Evolutionary conservation across 2,113 vertebrate species (phyloP), one percentile per base, ranked within the genome.

Genomic region (Lichenostomus cassidix): DNA sequence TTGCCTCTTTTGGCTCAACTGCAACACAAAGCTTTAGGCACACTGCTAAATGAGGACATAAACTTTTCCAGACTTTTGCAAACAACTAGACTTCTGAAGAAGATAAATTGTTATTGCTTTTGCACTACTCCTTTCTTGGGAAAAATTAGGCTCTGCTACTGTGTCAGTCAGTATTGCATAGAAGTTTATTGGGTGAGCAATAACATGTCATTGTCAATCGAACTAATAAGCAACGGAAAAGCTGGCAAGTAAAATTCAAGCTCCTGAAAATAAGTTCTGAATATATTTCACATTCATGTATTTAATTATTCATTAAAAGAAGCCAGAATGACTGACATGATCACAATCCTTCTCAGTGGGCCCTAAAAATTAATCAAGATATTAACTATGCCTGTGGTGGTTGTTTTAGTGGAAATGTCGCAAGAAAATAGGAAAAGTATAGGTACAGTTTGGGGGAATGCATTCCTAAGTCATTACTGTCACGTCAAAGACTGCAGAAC

Each of bases 101-200:
- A n/a, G 89, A 96, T 42, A 71, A 93, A 94, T 92, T 94, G 91
- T 86, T 86, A 89, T 86, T 89, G 89, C 77, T 93, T 95, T 87
- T 90, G 63, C 59, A 87, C 75, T 76, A 29, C 76, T 95, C 47
- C 37, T 89, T 94, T 89, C 74, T 82, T 64, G 70, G 79, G 93
- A 86, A 89, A 95, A 64, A 53, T 58, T 74, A 39, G 82, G 47
- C 39, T 55, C 55, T 76, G 20, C 53, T 37, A 67, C 53, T 74
- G 60, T 79, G 67, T 60, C 58, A 89, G 42, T 59, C 58, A 89
- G 42, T 59, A 83, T n/a, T 92, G 74, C 73, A 67, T 8, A 73
- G 49, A 70, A 94, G 35, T 79, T 80, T 95, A 87, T 59, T 53
- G 76, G 49, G 21, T 76, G 39, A 96, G 70, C 69, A 77, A 63